These are phyloP conservation scores for Elegia similella DNA, from an alignment of 2,888 invertebrate genomes.

Conservation along the genomic window DNA sequence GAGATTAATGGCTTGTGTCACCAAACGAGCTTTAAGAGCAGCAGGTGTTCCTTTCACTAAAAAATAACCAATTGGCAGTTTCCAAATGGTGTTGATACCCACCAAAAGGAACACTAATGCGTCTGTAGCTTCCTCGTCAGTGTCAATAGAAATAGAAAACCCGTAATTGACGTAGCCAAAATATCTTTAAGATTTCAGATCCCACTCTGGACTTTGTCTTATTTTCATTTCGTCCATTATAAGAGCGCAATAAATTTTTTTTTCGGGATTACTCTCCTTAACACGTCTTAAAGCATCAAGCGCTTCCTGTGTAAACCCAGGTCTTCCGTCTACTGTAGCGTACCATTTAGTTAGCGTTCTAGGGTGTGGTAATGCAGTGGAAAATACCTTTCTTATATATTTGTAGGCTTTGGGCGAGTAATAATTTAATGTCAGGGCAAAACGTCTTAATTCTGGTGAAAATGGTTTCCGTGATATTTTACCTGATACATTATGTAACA, in stretches of 20 bases:
- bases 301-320: constrained; percentile 10
- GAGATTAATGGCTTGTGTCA: constrained; percentile 23
- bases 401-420: constrained; percentile 20
- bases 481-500: not conserved
- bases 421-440: no score
- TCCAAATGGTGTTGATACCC: constrained; percentile 20
- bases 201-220: not conserved
- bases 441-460: not conserved
- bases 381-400: constrained; percentile 21
- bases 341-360: constrained; percentile 20
- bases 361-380: constrained; percentile 19
- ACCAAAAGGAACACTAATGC: constrained; percentile 24
- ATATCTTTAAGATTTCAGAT: constrained; percentile 1
- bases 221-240: constrained; percentile 17
- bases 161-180: constrained; percentile 12
- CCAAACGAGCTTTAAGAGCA: constrained; percentile 19
- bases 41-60: constrained; percentile 16
- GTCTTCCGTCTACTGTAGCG: constrained; percentile 15
- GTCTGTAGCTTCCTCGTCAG: constrained; percentile 19
- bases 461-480: not conserved
- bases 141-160: constrained; percentile 12
- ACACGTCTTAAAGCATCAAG: constrained; percentile 1
- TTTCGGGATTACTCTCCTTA: not conserved
- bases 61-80: constrained; percentile 24
- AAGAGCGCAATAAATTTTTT: not conserved